These are phyloP conservation scores for Aphaenogaster ashmeadi DNA, from an alignment of 1,140 invertebrate species.

Conservation along the genomic window DNA sequence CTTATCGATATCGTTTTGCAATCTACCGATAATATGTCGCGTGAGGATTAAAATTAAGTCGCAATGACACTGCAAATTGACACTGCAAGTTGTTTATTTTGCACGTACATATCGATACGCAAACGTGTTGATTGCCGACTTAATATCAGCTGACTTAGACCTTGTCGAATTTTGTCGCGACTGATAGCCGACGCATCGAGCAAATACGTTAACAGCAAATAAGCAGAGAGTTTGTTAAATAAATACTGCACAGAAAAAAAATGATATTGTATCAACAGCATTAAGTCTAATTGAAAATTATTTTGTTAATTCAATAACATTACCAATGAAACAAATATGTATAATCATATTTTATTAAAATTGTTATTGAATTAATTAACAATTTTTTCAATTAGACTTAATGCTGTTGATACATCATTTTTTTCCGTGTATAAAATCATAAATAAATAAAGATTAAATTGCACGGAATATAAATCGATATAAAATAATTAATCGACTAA, in stretches of 20 bases:
- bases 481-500: background rate
- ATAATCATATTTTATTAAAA: too few relatives aligned
- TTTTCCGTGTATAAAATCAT: too few relatives aligned
- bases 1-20: background rate
- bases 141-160: background rate
- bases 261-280: too few relatives aligned
- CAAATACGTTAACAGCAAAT: background rate
- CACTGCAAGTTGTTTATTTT: background rate
- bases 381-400: too few relatives aligned
- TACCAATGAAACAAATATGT: too few relatives aligned
- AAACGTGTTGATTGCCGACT: background rate
- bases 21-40: background rate
- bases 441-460: conserved; percentile 6
- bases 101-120: background rate
- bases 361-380: too few relatives aligned
- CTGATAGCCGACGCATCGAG: background rate
- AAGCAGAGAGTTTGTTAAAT: background rate
- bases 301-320: too few relatives aligned
- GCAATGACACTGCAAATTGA: background rate
- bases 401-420: too few relatives aligned
- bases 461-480: background rate
- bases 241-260: background rate
- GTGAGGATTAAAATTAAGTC: background rate
- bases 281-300: too few relatives aligned
- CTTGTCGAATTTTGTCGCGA: background rate